Conservation (phyloP, 53 echinoderm and acorn worm species). For the Arbacia lixula region DNA sequence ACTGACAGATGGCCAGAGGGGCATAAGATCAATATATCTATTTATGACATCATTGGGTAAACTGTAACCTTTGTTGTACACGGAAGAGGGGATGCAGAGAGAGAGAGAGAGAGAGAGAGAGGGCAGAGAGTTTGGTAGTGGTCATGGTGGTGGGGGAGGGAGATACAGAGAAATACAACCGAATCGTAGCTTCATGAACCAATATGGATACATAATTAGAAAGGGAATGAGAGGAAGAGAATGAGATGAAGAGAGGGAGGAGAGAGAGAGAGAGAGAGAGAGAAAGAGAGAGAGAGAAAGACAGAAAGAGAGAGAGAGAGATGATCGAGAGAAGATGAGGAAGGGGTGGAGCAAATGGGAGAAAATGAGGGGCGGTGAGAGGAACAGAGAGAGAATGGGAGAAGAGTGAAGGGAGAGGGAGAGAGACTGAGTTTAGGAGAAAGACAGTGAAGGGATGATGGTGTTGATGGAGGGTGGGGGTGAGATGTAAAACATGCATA, state of each 20-base stretch:
- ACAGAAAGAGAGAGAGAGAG: background rate
- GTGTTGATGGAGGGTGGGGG: background rate
- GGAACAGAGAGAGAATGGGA: background rate
- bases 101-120: too few relatives aligned
- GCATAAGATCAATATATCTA: slow-evolving; percentile 18
- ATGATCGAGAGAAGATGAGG: background rate
- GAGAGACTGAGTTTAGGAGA: background rate
- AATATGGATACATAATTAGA: background rate
- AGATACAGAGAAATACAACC: too few relatives aligned
- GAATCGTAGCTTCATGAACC: too few relatives aligned
- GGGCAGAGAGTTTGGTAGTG: too few relatives aligned
- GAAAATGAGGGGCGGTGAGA: background rate
- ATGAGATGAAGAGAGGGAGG: background rate
- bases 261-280: background rate
- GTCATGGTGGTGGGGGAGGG: too few relatives aligned
- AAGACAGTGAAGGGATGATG: background rate
- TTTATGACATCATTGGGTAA: too few relatives aligned
- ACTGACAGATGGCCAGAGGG: slow-evolving; percentile 31
- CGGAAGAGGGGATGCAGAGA: too few relatives aligned
- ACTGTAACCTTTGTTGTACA: too few relatives aligned
- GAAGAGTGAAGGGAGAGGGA: background rate
- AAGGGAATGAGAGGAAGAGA: background rate
- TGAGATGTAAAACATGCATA: background rate
- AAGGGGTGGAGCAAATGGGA: background rate
- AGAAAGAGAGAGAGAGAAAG: background rate